These are phyloP conservation scores for Eristalis pertinax DNA, from an alignment of 2,888 invertebrate species.

Conservation along the genomic window DNA sequence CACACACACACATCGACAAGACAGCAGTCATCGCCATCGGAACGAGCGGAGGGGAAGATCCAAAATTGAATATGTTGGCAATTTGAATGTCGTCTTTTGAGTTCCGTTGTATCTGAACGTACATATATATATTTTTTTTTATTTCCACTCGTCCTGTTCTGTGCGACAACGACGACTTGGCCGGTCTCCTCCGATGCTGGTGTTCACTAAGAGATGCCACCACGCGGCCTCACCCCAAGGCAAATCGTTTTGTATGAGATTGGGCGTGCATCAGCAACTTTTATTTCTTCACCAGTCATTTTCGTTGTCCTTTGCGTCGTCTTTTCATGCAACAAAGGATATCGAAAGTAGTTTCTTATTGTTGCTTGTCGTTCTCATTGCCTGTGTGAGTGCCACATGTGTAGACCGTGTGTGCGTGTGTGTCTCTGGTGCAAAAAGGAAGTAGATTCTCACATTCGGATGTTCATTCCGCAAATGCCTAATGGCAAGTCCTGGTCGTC, in stretches of 20 bases:
- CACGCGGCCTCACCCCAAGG: not conserved
- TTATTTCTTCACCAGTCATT: slow-evolving; percentile 26
- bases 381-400: not conserved
- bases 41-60: slow-evolving; percentile 18
- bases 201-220: slow-evolving; percentile 11
- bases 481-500: slow-evolving; percentile 46
- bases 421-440: slow-evolving; percentile 19
- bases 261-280: slow-evolving; percentile 47
- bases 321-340: slow-evolving; percentile 54
- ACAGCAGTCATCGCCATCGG: not conserved
- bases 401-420: not conserved
- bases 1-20: not conserved
- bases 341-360: slow-evolving; percentile 60
- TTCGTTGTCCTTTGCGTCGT: slow-evolving; percentile 14
- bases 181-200: not conserved
- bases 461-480: slow-evolving; percentile 61
- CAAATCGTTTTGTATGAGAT: slow-evolving; percentile 22
- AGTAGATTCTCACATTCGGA: slow-evolving; percentile 57
- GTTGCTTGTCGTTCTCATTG: slow-evolving; percentile 15
- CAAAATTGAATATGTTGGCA: slow-evolving; percentile 60
- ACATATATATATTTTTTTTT: not conserved
- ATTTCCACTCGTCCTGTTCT: slow-evolving; percentile 1
- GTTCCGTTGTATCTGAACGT: not conserved
- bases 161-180: slow-evolving; percentile 4
- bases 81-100: slow-evolving; percentile 57